phyloP scores from a whole-genome alignment of 1,140 invertebrate genomes.

The Mamestra configurata region DNA sequence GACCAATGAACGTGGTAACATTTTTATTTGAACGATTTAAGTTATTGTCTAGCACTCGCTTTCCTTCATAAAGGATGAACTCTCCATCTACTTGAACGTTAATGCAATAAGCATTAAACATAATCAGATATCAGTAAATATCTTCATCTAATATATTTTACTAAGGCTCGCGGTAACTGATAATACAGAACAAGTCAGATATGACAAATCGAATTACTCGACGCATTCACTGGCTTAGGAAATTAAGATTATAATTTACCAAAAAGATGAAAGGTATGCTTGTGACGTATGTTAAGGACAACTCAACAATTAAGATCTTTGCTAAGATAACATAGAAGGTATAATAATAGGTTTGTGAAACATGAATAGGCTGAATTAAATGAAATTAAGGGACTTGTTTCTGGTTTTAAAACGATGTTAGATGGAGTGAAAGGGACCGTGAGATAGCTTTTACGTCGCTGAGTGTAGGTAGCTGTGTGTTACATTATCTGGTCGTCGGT shows the following conservation, averaged over 20 bases:
- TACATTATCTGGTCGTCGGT: conserved; percentile 35
- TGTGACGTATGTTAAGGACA: conserved; percentile 41
- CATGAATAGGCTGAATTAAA: conserved; percentile 20
- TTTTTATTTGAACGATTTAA: background rate
- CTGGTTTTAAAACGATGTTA: background rate
- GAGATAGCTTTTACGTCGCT: conserved; percentile 43
- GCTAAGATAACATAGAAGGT: conserved; percentile 41
- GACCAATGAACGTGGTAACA: no score
- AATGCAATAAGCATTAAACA: conserved; percentile 28
- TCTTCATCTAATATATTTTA: conserved; percentile 8
- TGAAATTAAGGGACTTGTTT: conserved; percentile 2
- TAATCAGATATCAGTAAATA: conserved; percentile 6
- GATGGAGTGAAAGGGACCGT: conserved; percentile 32
- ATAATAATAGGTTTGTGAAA: conserved; percentile 29
- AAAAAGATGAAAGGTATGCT: conserved; percentile 49
- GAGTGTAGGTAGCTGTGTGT: conserved; percentile 28
- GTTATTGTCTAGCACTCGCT: background rate
- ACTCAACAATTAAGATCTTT: conserved; percentile 53
- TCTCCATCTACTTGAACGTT: background rate
- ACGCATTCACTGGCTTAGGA: conserved; percentile 54
- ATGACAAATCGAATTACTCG: conserved; percentile 53
- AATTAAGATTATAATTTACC: conserved; percentile 56
- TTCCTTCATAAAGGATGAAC: no score
- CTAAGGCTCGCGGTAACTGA: background rate
- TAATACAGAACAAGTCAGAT: conserved; percentile 40